phyloP scores from a whole-genome alignment of 1,140 invertebrate species.

The Carcinoscorpius rotundicauda region DNA sequence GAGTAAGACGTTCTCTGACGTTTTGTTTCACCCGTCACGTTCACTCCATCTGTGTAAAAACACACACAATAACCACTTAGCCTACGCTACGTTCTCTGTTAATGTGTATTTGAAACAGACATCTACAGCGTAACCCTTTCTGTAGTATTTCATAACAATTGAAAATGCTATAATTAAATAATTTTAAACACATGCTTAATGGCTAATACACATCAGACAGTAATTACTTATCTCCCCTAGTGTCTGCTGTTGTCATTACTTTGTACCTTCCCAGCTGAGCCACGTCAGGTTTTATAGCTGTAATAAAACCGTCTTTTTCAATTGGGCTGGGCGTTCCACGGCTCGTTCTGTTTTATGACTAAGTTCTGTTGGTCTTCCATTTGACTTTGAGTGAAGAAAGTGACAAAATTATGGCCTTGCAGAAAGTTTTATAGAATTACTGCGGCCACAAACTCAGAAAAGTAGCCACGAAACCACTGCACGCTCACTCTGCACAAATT shows the following conservation, averaged over 20 bases:
- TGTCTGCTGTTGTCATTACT: too few relatives aligned
- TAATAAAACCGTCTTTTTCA: slow-evolving; percentile 19
- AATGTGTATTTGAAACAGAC: neutral
- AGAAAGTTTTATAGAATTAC: slow-evolving; percentile 23
- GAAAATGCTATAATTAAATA: too few relatives aligned
- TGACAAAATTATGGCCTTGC: slow-evolving; percentile 20
- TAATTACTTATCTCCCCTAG: too few relatives aligned
- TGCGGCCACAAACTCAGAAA: slow-evolving; percentile 12
- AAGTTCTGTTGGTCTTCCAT: slow-evolving; percentile 1
- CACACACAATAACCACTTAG: slow-evolving; percentile 11
- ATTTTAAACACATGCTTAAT: too few relatives aligned
- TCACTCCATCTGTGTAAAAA: slow-evolving; percentile 68
- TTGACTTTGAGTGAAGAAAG: slow-evolving; percentile 11
- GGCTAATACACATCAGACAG: too few relatives aligned
- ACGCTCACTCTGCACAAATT: neutral
- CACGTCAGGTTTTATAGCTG: slow-evolving; percentile 14
- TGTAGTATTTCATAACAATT: too few relatives aligned
- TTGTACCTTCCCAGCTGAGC: too few relatives aligned
- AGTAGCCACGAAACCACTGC: slow-evolving; percentile 2
- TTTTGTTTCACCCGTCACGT: slow-evolving; percentile 89
- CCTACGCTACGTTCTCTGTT: neutral
- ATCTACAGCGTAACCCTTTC: too few relatives aligned
- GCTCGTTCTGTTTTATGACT: neutral
- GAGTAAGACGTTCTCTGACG: slow-evolving; percentile 91
- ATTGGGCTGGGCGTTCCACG: neutral